A percentile compares a stretch with the other conserved stretches of the same genome.
These are phyloP conservation scores for Peucedramus taeniatus DNA, from an alignment of 2,113 vertebrate species.

Conservation along the genomic window DNA sequence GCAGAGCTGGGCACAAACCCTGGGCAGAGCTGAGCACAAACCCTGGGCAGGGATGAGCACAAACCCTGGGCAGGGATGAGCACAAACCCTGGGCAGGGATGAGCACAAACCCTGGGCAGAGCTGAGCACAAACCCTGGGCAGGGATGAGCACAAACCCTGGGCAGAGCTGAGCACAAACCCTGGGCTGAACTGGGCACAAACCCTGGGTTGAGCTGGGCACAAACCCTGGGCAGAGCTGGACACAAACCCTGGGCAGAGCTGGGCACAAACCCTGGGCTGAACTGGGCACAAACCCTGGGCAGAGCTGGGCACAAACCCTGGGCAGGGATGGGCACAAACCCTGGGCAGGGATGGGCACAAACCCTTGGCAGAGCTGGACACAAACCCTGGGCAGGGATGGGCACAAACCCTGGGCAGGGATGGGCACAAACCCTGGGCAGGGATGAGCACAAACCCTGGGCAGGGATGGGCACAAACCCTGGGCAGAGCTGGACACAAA, in stretches of 20 bases:
- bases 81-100: too few relatives aligned
- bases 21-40: background rate
- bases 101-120: fast-evolving
- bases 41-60: background rate
- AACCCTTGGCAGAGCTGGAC: fast-evolving
- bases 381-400: background rate
- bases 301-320: too few relatives aligned
- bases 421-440: too few relatives aligned
- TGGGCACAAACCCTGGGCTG: background rate
- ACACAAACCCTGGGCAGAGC: background rate
- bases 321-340: background rate
- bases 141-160: background rate
- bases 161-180: fast-evolving
- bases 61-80: too few relatives aligned
- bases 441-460: background rate
- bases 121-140: too few relatives aligned
- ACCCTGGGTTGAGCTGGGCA: background rate
- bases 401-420: fast-evolving
- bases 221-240: background rate
- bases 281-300: background rate
- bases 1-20: background rate
- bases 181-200: background rate
- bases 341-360: too few relatives aligned
- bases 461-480: too few relatives aligned
- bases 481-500: background rate